A percentile compares a stretch with the other conserved stretches of the same genome.
These are phyloP conservation scores for Argya squamiceps DNA, from an alignment of 2,797 vertebrate genomes.

Conservation along the genomic window DNA sequence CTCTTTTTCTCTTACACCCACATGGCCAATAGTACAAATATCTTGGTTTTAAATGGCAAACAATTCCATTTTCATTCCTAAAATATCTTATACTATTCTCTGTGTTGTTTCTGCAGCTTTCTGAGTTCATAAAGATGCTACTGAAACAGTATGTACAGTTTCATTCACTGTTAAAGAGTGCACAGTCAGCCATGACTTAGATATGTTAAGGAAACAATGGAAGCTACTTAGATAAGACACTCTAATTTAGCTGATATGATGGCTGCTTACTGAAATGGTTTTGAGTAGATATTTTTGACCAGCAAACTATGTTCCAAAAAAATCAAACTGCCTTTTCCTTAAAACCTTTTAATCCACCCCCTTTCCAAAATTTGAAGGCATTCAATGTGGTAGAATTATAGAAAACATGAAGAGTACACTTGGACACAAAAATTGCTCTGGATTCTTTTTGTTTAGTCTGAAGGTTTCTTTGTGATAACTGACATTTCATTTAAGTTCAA, in stretches of 20 bases:
- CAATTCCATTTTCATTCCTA: neutral
- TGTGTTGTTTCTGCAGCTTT: neutral
- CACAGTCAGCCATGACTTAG: neutral
- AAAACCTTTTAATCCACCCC: neutral
- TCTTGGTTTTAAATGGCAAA: neutral
- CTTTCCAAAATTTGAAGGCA: neutral
- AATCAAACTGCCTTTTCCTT: neutral
- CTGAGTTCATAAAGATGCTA: neutral
- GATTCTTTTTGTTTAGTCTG: neutral
- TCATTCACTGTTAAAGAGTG: neutral
- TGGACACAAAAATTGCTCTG: neutral
- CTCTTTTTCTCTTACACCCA: neutral
- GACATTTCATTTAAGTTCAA: neutral
- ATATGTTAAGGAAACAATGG: neutral
- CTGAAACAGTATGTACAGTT: neutral
- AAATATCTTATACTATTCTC: neutral
- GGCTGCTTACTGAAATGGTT: neutral
- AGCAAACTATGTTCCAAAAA: neutral
- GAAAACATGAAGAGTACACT: neutral
- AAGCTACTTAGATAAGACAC: neutral
- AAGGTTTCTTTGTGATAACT: neutral
- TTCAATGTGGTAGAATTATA: rapidly evolving
- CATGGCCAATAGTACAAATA: neutral
- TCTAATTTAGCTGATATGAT: neutral
- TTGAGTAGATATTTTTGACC: neutral